Evolutionary conservation across 2,797 vertebrate species (phyloP).

Genomic region (Centroberyx gerrardi): DNA sequence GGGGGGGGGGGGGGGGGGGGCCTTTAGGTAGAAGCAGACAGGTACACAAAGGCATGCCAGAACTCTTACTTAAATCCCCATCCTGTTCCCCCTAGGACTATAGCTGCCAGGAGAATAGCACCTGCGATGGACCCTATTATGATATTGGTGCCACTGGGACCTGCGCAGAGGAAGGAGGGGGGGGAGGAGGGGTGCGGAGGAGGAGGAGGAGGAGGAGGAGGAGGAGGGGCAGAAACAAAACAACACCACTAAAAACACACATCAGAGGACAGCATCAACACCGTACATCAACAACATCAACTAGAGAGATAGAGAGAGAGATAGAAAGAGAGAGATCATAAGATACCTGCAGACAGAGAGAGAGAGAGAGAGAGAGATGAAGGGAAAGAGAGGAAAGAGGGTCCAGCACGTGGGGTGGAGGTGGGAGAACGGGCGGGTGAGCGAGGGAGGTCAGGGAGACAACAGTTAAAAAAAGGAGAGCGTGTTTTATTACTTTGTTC

Average conservation of each 20-base stretch:
- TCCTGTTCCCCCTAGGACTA: slow-evolving; percentile 97
- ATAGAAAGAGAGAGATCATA: slow-evolving; percentile 11
- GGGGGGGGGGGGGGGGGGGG: slow-evolving; percentile 31
- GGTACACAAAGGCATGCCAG: slow-evolving; percentile 84
- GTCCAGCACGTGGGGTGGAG: slow-evolving; percentile 62
- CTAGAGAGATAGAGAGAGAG: slow-evolving; percentile 45
- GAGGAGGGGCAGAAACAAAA: slow-evolving; percentile 78
- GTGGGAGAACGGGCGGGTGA: slow-evolving; percentile 60
- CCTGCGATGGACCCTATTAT: slow-evolving; percentile 98
- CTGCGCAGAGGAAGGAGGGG: slow-evolving; percentile 86
- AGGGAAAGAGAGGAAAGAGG: slow-evolving; percentile 34
- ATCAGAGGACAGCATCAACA: slow-evolving; percentile 81
- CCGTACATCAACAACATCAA: slow-evolving; percentile 79
- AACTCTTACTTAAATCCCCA: slow-evolving; percentile 99
- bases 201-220: slow-evolving; percentile 56
- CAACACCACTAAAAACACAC: slow-evolving; percentile 85
- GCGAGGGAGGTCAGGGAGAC: slow-evolving; percentile 70
- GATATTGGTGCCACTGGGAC: slow-evolving; percentile 99
- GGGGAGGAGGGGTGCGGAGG: slow-evolving; percentile 63
- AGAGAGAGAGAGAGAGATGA: slow-evolving; percentile 57
- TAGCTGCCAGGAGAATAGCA: slow-evolving; percentile 97
- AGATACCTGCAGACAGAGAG: not conserved
- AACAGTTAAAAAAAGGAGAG: slow-evolving; percentile 66
- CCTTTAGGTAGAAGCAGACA: slow-evolving; percentile 80
- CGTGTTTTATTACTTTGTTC: slow-evolving; percentile 77